Percentiles rank a stretch among this genome's conserved stretches.
These are phyloP conservation scores for Canis aureus DNA, from an alignment of 2,113 vertebrate genomes.

Conservation along the genomic window DNA sequence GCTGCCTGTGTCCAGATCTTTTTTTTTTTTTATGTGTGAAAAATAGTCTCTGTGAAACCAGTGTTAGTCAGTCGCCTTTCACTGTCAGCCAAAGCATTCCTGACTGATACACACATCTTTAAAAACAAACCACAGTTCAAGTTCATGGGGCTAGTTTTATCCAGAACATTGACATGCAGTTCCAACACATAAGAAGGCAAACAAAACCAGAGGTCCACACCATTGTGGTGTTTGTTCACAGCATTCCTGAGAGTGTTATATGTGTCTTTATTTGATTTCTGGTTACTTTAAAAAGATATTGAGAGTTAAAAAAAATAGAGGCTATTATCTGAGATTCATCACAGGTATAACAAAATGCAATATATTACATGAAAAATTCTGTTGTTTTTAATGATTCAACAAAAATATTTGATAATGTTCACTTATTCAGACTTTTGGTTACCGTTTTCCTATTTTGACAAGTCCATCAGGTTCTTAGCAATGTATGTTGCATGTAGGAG, in stretches of 20 bases:
- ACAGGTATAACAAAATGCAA: background rate
- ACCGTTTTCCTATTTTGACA: background rate
- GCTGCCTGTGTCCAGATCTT: background rate
- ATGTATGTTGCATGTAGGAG: background rate
- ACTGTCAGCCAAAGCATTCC: background rate
- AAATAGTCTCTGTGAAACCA: background rate
- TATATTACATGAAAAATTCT: background rate
- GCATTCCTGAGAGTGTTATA: background rate
- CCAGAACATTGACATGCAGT: background rate
- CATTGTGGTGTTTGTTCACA: background rate
- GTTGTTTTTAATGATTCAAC: background rate
- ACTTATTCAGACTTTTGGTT: background rate
- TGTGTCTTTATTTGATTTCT: background rate
- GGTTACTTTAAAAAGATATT: background rate
- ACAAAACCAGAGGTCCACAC: background rate
- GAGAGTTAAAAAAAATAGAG: background rate
- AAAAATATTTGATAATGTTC: background rate
- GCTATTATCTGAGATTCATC: background rate
- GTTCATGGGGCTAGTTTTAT: background rate
- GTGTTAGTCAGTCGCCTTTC: background rate
- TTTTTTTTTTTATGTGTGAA: background rate
- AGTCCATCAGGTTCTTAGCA: background rate
- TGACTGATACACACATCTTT: constrained; percentile 2
- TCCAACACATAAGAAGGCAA: background rate
- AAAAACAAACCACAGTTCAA: constrained; percentile 26